Percentiles rank a stretch among this genome's conserved stretches.
Evolutionary conservation across 2,888 invertebrate genomes (phyloP).

Genomic region (Adelognathus sp.): DNA sequence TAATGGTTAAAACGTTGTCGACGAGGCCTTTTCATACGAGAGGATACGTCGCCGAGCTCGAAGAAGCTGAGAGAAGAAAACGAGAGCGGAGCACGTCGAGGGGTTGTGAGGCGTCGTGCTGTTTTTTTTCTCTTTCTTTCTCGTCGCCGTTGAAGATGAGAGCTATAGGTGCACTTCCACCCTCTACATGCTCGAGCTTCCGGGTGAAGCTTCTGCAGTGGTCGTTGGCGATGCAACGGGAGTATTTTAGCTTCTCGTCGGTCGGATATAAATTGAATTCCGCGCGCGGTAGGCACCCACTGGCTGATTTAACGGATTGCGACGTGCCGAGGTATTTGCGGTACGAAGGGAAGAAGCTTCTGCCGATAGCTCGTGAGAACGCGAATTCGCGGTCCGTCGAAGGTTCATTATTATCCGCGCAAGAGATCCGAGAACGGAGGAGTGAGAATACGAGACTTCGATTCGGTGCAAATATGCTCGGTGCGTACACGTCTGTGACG

Average conservation of each 20-base stretch:
- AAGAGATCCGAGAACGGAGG: slow-evolving; percentile 5
- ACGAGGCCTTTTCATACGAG: background rate
- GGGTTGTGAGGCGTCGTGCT: slow-evolving; percentile 1
- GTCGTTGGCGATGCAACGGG: slow-evolving; percentile 32
- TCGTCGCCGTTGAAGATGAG: background rate
- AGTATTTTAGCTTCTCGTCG: slow-evolving; percentile 32
- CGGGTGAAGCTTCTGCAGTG: background rate
- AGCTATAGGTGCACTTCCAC: background rate
- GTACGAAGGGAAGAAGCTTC: slow-evolving; percentile 23
- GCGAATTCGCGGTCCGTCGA: slow-evolving; percentile 12
- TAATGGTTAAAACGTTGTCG: no score
- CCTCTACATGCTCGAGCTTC: background rate
- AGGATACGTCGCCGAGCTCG: background rate
- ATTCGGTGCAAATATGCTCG: slow-evolving; percentile 44
- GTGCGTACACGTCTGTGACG: background rate
- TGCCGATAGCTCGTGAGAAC: slow-evolving; percentile 10
- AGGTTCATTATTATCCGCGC: slow-evolving; percentile 46
- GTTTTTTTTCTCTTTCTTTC: background rate
- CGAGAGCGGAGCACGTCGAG: slow-evolving; percentile 19
- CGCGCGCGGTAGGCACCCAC: slow-evolving; percentile 64
- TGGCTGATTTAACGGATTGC: slow-evolving; percentile 70
- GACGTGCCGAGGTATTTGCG: slow-evolving; percentile 52
- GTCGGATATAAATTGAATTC: slow-evolving; percentile 72
- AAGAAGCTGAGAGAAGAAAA: background rate
- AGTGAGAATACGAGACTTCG: slow-evolving; percentile 19